A percentile compares a stretch with the other conserved stretches of the same genome.
These are phyloP conservation scores for Vesta saturnalis DNA, from an alignment of 2,888 invertebrate species.

Conservation along the genomic window DNA sequence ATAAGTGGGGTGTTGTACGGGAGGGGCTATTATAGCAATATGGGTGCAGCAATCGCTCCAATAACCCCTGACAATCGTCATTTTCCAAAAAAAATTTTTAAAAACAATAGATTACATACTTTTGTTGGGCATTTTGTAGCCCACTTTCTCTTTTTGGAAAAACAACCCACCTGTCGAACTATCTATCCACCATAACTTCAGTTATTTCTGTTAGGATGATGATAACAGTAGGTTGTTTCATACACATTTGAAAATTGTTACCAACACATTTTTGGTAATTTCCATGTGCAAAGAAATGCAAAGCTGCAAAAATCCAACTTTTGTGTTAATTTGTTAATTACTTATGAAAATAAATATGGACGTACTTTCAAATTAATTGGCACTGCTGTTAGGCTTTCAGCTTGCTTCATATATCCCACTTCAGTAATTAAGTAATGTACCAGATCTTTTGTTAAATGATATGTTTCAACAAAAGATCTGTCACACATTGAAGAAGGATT, in stretches of 20 bases:
- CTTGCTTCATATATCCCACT: conserved; percentile 8
- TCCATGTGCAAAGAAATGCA: no score
- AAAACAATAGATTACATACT: background rate
- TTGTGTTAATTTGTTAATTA: no score
- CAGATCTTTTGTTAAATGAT: conserved; percentile 9
- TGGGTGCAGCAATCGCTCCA: conserved; percentile 5
- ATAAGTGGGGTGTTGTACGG: no score
- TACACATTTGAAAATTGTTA: background rate
- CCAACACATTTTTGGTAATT: no score
- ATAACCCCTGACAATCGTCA: conserved; percentile 3
- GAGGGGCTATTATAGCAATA: no score
- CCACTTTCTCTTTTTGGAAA: background rate
- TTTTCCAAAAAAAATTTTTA: background rate
- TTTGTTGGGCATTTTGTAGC: background rate
- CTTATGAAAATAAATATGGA: no score
- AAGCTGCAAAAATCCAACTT: no score
- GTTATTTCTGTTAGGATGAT: no score
- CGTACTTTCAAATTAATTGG: no score
- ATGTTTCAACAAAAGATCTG: no score
- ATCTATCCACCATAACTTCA: conserved; percentile 7
- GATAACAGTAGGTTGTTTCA: conserved; percentile 11
- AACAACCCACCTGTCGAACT: no score
- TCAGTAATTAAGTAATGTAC: conserved; percentile 1
- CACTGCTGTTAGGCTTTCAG: conserved; percentile 5
- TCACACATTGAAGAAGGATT: no score